Base-by-base conservation (phyloP, 2,888 invertebrate genomes). In the Portevinia maculata region DNA sequence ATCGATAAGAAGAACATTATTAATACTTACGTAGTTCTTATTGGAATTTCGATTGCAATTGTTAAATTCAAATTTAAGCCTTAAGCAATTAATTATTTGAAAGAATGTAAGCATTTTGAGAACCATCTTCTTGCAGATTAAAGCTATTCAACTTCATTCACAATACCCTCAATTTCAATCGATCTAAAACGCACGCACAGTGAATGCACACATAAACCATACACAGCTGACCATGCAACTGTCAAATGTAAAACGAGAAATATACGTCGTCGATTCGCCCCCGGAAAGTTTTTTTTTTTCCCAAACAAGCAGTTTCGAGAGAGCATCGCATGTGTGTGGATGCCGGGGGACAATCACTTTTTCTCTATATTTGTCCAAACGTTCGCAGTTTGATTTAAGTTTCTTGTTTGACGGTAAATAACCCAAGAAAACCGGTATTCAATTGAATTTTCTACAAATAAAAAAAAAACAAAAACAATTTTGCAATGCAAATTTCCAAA, bases 161-260 rank as follows among this genome's bases (percentile, higher is more conserved):
- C 39, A 50, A 37, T 37, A 34, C 17, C n/a, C n/a, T 1, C 21
- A 30, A 6, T n/a, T 8, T 24, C 32, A 32, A 30, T 46, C 9
- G 21, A 13, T 34, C 52, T 9, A 60, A 28, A 19, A 39, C 70
- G 57, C 76, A 81, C 64, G 73, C 73, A 79, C 73, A 28, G n/a
- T 37, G 1, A n/a, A 19, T 59, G 37, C 64, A 48, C 41, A 24
- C 19, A 30, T 17, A 39, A 37, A 44, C 41, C 46, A 39, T 30
- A 37, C 71, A 64, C 78, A 76, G 76, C 81, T 81, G 81, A 76
- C 76, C 57, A 44, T 6, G 7, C 55, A 74, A 62, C 70, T 81
- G 81, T 81, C 81, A 81, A 53, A 70, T 32, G 8, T 62, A 28
- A 9, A 32, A 53, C 19, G 37, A 17, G 46, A 52, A 44, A 67